Evolutionary conservation across 2,113 vertebrate species (phyloP).

Genomic region (Donacobius atricapilla): DNA sequence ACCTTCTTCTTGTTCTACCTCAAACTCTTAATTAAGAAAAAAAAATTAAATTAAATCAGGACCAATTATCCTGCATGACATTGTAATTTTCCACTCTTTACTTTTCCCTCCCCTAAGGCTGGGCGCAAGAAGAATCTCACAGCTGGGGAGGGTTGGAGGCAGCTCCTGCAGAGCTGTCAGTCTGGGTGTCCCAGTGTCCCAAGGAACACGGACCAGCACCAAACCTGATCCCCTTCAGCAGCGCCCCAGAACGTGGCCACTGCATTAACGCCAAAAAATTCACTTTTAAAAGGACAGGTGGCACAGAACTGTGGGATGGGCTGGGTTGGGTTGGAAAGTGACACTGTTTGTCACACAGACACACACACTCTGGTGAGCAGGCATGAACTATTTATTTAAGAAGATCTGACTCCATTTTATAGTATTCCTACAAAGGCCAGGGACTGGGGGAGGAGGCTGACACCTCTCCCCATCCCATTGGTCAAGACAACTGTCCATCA

Average conservation of each 20-base stretch:
- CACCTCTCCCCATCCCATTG: too few species aligned
- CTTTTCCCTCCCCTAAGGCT: neutral
- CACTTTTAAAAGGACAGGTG: neutral
- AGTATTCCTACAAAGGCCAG: too few species aligned
- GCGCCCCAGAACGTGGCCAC: neutral
- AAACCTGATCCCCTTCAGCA: neutral
- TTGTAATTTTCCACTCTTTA: conserved; percentile 1
- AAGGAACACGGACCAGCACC: neutral
- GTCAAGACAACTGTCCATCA: too few species aligned
- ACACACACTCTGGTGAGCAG: too few species aligned
- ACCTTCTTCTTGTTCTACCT: neutral
- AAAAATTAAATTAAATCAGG: neutral
- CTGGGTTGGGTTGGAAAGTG: neutral
- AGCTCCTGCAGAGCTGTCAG: neutral
- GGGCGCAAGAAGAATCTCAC: neutral
- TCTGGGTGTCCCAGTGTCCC: neutral
- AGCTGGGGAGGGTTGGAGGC: neutral
- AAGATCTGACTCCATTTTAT: too few species aligned
- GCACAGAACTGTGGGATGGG: fast-evolving
- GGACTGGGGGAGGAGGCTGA: too few species aligned
- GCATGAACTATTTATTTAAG: too few species aligned
- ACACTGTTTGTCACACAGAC: too few species aligned
- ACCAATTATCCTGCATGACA: neutral
- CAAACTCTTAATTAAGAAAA: neutral
- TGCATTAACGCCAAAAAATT: neutral